Percentiles rank a stretch among this genome's conserved stretches.
Conservation (phyloP, 2,797 vertebrate genomes). For the Masticophis lateralis region DNA sequence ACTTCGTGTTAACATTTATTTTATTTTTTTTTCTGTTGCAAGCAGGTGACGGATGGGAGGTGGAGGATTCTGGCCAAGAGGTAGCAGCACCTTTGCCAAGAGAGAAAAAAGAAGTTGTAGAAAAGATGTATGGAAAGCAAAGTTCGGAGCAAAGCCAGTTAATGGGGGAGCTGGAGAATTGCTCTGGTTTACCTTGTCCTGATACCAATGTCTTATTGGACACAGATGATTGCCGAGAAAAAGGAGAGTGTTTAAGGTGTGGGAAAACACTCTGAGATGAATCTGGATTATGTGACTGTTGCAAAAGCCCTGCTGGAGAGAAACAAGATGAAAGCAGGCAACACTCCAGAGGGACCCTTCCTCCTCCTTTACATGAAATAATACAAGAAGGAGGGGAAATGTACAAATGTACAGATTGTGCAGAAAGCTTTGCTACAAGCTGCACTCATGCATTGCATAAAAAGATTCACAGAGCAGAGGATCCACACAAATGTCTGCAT, state of each 20-base stretch:
- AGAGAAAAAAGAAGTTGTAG: background rate
- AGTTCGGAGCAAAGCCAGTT: background rate
- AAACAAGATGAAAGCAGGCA: background rate
- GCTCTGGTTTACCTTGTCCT: background rate
- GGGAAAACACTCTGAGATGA: background rate
- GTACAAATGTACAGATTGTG: no score
- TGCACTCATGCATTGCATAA: fast-evolving
- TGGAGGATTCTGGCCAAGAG: background rate
- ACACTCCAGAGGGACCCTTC: background rate
- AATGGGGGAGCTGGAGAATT: background rate
- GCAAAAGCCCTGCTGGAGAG: background rate
- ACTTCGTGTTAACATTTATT: no score
- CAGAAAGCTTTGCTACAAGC: no score
- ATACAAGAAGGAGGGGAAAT: background rate
- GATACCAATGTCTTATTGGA: background rate
- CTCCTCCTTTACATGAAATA: background rate
- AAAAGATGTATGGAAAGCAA: background rate
- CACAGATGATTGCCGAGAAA: background rate
- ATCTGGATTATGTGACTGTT: background rate
- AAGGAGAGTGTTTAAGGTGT: background rate
- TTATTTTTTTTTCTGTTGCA: background rate
- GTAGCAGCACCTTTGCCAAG: background rate
- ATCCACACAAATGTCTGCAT: background rate
- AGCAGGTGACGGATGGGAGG: background rate
- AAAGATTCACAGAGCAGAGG: background rate